Evolutionary conservation across 2,797 vertebrate genomes (phyloP), one percentile per base, ranked within the genome.

Genomic region (Syngnathus acus): DNA sequence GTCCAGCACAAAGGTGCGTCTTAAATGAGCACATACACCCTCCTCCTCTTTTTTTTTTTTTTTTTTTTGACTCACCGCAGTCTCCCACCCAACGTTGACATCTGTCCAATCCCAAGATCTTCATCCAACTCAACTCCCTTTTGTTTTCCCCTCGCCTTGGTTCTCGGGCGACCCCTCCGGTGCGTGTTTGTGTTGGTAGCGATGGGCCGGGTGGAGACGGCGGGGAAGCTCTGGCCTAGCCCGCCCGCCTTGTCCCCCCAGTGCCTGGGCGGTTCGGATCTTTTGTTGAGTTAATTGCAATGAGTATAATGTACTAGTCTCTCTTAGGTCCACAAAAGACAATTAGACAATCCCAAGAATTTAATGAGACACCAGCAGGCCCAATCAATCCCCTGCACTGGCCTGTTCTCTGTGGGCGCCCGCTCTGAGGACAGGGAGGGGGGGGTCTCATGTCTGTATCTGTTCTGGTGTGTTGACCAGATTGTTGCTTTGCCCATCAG

Each of bases 241-340:
- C 63, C 48, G 63, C 64, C 64, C 43, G 38, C 51, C 64, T 43
- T 17, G 51, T 78, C 76, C 87, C 89, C 93, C 93, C 92, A 92
- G 92, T 89, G 94, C 93, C 93, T 93, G 94, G 94, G 94, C 94
- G 93, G 94, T 96, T 98, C 92, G 92, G 78, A 92, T 94, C 95
- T 94, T 98, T 99, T 99, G 96, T 98, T 95, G 94, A 90, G 91
- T 95, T 99, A 98, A 99, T 99, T 98, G 95, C 95, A 95, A 97
- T 96, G 95, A 96, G 96, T 95, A 97, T 98, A 96, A 97, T 98
- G 95, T 98, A 95, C 94, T 95, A 94, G 95, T 94, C 95, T 97
- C 94, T 98, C 94, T 89, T 94, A 95, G 95, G 95, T 96, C 95
- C 78, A 88, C 92, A 90, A 92, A 94, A 96, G 94, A 98, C 95